A percentile compares a stretch with the other conserved stretches of the same genome.
Evolutionary conservation across 2,888 invertebrate species (phyloP).

Genomic region (Pheosia tremula): DNA sequence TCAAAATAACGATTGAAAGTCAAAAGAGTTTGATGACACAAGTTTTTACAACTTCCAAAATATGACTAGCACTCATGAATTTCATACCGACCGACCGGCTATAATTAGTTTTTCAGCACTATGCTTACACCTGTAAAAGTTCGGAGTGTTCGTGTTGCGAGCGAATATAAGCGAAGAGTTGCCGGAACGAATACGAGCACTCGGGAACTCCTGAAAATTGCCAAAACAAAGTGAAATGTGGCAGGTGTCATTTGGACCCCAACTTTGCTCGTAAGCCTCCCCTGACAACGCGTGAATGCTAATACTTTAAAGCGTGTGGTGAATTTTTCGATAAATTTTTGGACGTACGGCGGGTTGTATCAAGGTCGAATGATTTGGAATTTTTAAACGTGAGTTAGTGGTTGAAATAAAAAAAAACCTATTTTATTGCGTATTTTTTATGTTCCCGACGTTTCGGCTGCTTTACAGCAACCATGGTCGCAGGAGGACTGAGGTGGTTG

Average conservation of each 20-base stretch:
- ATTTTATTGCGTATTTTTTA: too few relatives aligned
- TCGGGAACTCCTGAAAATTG: conserved; percentile 47
- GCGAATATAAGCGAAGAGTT: conserved; percentile 28
- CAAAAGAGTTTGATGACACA: neutral
- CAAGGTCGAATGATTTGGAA: conserved; percentile 2
- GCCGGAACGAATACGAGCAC: conserved; percentile 32
- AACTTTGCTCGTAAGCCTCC: conserved; percentile 42
- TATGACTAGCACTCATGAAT: neutral
- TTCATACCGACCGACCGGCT: neutral
- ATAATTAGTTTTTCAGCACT: conserved; percentile 5
- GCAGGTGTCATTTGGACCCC: conserved; percentile 48
- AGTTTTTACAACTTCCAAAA: conserved; percentile 3
- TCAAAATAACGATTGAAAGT: neutral
- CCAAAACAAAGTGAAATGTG: conserved; percentile 47
- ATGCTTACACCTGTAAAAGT: conserved; percentile 3
- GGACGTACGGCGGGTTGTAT: conserved; percentile 14
- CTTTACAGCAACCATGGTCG: too few relatives aligned
- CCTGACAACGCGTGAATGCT: conserved; percentile 46
- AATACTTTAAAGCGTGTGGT: conserved; percentile 39
- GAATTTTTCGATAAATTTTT: conserved; percentile 37
- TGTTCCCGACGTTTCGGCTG: too few relatives aligned
- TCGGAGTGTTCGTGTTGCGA: conserved; percentile 16
- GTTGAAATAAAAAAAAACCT: too few relatives aligned
- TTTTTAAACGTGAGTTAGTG: neutral
- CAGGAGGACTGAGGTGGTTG: too few relatives aligned